A percentile compares a stretch with the other conserved stretches of the same genome.
Evolutionary conservation across 2,888 invertebrate genomes (phyloP).

Genomic region (Herminia tarsipennalis): DNA sequence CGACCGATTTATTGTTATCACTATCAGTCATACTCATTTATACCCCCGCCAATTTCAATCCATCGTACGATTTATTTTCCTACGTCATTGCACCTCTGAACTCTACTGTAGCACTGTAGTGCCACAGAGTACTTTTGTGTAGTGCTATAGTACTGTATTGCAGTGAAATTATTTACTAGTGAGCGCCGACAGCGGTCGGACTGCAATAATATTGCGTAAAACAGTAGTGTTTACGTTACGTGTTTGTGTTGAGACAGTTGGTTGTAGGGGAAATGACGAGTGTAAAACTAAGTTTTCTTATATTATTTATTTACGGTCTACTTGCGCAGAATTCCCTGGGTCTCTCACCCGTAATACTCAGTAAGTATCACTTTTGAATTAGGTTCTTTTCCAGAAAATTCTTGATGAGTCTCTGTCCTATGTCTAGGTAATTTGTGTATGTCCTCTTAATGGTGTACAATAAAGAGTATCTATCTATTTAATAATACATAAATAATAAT

Average conservation of each 20-base stretch:
- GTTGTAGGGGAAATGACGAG: slow-evolving; percentile 55
- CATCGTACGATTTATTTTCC: slow-evolving; percentile 50
- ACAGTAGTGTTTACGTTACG: slow-evolving; percentile 12
- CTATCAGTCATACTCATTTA: slow-evolving; percentile 48
- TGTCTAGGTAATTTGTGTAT: too few relatives aligned
- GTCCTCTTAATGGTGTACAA: too few relatives aligned
- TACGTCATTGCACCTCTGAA: slow-evolving; percentile 44
- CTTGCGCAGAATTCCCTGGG: slow-evolving; percentile 68
- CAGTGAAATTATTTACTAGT: slow-evolving; percentile 13
- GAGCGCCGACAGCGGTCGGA: slow-evolving; percentile 19
- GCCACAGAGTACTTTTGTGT: too few relatives aligned
- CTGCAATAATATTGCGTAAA: slow-evolving; percentile 22
- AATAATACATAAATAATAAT: too few relatives aligned
- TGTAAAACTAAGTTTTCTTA: slow-evolving; percentile 54
- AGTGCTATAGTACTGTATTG: slow-evolving; percentile 4
- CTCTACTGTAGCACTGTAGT: slow-evolving; percentile 11
- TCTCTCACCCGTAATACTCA: slow-evolving; percentile 77
- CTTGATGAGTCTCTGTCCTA: too few relatives aligned
- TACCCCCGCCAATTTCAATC: slow-evolving; percentile 42
- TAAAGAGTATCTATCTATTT: too few relatives aligned
- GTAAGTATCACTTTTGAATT: slow-evolving; percentile 59
- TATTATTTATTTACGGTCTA: slow-evolving; percentile 62
- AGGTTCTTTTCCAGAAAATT: slow-evolving; percentile 37
- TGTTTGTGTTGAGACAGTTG: slow-evolving; percentile 6
- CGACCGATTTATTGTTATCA: too few relatives aligned